Evolutionary conservation across 2,888 invertebrate species (phyloP).

Genomic region (Oscheius myriophilus): DNA sequence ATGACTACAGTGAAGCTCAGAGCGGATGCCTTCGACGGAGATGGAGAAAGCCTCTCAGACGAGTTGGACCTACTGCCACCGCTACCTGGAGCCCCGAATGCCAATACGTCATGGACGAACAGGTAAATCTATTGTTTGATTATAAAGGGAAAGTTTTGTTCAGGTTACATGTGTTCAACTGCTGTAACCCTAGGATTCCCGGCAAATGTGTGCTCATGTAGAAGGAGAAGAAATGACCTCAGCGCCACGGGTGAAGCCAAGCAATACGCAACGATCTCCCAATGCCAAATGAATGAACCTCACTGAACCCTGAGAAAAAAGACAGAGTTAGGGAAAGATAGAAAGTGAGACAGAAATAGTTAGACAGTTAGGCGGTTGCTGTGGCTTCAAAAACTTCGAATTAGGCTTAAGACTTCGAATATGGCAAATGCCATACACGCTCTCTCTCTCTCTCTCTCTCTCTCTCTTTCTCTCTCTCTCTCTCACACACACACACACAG

Average conservation of each 20-base stretch:
- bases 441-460: too few species aligned
- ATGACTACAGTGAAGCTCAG: conserved; percentile 32
- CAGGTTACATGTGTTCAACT: conserved; percentile 41
- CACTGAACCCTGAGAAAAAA: conserved; percentile 2
- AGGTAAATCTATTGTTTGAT: background rate
- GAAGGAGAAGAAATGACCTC: too few species aligned
- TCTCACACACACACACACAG: too few species aligned
- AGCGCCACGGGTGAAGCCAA: background rate
- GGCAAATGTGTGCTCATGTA: conserved; percentile 54
- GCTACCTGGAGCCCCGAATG: conserved; percentile 51
- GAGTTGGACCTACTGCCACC: conserved; percentile 65
- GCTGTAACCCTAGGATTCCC: conserved; percentile 56
- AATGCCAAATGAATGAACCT: conserved; percentile 18
- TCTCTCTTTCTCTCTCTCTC: too few species aligned
- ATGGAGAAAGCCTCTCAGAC: conserved; percentile 60
- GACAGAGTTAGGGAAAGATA: conserved; percentile 9
- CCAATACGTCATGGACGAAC: conserved; percentile 31
- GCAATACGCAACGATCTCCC: conserved; percentile 27
- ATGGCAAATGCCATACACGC: too few species aligned
- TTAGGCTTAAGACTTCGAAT: too few species aligned
- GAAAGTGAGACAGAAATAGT: conserved; percentile 12
- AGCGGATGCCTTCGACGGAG: conserved; percentile 62
- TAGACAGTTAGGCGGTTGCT: conserved; percentile 15
- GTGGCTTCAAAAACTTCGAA: too few species aligned
- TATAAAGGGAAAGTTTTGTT: background rate